Conservation (phyloP, 2,113 vertebrate genomes). For the Tupaia chinensis region DNA sequence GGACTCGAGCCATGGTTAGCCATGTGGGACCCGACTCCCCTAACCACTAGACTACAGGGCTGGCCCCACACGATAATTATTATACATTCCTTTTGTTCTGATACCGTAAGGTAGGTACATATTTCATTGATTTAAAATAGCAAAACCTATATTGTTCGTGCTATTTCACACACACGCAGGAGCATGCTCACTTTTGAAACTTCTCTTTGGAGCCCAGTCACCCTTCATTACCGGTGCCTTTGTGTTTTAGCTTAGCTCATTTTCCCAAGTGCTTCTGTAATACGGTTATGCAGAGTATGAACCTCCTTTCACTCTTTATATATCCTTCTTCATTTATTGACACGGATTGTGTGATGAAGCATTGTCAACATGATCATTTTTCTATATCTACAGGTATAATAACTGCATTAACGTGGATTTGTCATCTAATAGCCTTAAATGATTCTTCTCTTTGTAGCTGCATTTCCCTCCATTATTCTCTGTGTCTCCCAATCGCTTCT, state of each 20-base stretch:
- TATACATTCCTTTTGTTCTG: background rate
- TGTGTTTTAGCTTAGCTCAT: slow-evolving; percentile 83
- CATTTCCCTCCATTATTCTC: slow-evolving; percentile 75
- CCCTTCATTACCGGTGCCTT: slow-evolving; percentile 76
- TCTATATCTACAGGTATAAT: slow-evolving; percentile 84
- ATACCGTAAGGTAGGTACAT: background rate
- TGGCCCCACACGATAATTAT: background rate
- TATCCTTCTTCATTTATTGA: slow-evolving; percentile 87
- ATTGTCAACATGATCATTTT: slow-evolving; percentile 83
- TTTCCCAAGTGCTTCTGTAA: slow-evolving; percentile 79
- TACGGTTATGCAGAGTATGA: slow-evolving; percentile 76
- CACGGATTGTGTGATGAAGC: slow-evolving; percentile 79
- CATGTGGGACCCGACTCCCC: too few relatives aligned
- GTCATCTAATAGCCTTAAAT: slow-evolving; percentile 80
- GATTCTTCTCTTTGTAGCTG: slow-evolving; percentile 65
- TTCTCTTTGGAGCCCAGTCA: slow-evolving; percentile 41
- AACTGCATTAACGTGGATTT: slow-evolving; percentile 74
- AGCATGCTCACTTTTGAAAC: slow-evolving; percentile 1
- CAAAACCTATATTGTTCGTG: background rate
- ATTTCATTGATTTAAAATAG: slow-evolving; percentile 58
- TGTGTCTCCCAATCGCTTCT: slow-evolving; percentile 48
- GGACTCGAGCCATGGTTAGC: too few relatives aligned
- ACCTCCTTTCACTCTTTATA: slow-evolving; percentile 79
- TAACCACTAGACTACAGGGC: too few relatives aligned
- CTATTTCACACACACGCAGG: background rate